Evolutionary conservation across 2,113 vertebrate genomes (phyloP), one percentile per base, ranked within the genome.

Genomic region (Melanocharis versteri): DNA sequence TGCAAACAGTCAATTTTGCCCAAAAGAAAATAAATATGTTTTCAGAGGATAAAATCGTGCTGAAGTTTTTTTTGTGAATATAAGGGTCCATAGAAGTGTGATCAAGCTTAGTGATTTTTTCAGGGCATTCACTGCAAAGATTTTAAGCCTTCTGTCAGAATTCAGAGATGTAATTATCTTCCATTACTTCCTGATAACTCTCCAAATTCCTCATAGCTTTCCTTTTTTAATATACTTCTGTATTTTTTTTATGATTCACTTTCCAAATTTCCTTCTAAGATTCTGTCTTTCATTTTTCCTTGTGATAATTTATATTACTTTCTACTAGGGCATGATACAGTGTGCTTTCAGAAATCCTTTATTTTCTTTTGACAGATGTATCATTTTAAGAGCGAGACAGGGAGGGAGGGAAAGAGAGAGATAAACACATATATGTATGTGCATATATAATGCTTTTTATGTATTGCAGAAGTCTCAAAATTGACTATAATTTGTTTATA

Each of bases 301-400:
- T 54, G 24, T 70, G 76, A 58, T 96, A 88, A 90, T 94, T 94
- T 66, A 45, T 86, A 73, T 76, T 93, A 44, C 75, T 83, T 91
- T 83, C 66, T 90, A 73, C 23, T 47, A 83, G 21, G 30, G 31
- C 2, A 2, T 58, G 71, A 66, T 83, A 78, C 39, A 51, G 27
- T 89, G 71, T 93, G 24, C 71, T 93, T 94, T 94, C 39, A 58
- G 62, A 95, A 93, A 56, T 93, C 58, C 16, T 33, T 70, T 70
- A 45, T 90, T 93, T 95, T 95, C 77, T 81, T 91, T 79, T 93
- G 92, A 90, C 73, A 90, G 51, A 82, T 87, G 44, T 70, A 81
- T 86, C 30, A 27, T 90, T 86, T 86, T 77, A 51, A 86, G 15
- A 77, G 10, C 54, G 33, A 37, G 65, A 44, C 37, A 56, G 18